These are phyloP conservation scores for Anniella stebbinsi DNA, from an alignment of 2,797 vertebrate species.

Conservation along the genomic window DNA sequence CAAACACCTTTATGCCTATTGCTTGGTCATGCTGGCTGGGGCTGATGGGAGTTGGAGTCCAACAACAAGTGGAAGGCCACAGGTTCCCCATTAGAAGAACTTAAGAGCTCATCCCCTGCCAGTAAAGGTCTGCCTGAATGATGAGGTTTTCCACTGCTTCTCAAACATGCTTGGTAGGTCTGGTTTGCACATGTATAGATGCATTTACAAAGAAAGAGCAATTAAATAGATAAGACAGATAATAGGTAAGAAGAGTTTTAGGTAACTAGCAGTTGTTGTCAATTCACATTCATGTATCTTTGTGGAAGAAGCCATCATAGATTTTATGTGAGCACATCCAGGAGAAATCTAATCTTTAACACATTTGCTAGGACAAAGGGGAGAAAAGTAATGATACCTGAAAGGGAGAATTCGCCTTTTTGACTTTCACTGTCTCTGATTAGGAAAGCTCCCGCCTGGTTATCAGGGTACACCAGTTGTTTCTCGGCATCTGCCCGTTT, in stretches of 20 bases:
- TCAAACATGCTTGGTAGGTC: not conserved
- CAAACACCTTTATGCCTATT: too few relatives aligned
- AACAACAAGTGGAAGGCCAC: too few relatives aligned
- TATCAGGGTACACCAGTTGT: slow-evolving; percentile 82
- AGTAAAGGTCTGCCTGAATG: not conserved
- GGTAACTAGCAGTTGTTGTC: slow-evolving; percentile 14
- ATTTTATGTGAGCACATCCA: slow-evolving; percentile 14
- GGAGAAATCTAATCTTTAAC: slow-evolving; percentile 21
- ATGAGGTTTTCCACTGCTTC: not conserved
- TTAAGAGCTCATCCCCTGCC: not conserved
- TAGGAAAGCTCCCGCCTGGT: slow-evolving; percentile 88
- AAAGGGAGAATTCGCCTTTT: slow-evolving; percentile 88
- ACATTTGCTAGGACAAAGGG: not conserved
- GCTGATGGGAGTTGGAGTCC: too few relatives aligned
- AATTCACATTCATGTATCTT: slow-evolving; percentile 21
- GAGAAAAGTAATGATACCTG: slow-evolving; percentile 81
- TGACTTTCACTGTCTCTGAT: slow-evolving; percentile 92
- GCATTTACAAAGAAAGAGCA: slow-evolving; percentile 41
- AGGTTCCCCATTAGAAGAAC: not conserved
- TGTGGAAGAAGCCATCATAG: not conserved
- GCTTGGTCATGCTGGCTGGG: too few relatives aligned
- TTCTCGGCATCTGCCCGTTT: slow-evolving; percentile 92
- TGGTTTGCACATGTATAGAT: not conserved
- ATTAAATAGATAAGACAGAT: not conserved
- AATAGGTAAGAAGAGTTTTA: not conserved